Evolutionary conservation across 1,140 invertebrate species (phyloP).

Genomic region (Drosophila ambigua): DNA sequence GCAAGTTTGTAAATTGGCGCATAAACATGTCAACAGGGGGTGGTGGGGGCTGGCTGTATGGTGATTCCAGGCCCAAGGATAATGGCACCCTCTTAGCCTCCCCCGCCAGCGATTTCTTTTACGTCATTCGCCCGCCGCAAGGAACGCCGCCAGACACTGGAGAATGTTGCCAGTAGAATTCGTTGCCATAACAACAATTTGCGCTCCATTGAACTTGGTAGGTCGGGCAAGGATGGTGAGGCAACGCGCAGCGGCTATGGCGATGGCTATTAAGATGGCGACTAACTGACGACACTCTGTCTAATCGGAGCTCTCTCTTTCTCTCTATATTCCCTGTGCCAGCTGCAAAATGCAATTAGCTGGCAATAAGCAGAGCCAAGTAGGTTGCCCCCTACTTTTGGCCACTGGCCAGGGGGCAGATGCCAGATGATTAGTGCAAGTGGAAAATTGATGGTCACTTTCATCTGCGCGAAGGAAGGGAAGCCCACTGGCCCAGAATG

Average conservation of each 20-base stretch:
- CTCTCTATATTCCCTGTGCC: neutral
- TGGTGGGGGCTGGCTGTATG: slow-evolving; percentile 17
- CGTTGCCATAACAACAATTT: slow-evolving; percentile 42
- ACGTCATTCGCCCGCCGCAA: slow-evolving; percentile 42
- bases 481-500: slow-evolving; percentile 27
- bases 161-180: slow-evolving; percentile 3
- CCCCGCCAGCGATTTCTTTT: slow-evolving; percentile 17
- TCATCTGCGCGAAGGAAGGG: neutral
- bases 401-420: slow-evolving; percentile 25
- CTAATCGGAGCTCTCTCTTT: slow-evolving; percentile 30
- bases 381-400: slow-evolving; percentile 40
- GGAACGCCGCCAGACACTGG: slow-evolving; percentile 26
- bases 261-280: neutral
- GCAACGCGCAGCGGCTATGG: neutral
- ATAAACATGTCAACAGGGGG: slow-evolving; percentile 51
- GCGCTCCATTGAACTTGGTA: slow-evolving; percentile 32
- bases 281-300: slow-evolving; percentile 29
- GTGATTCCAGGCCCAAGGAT: slow-evolving; percentile 43
- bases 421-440: slow-evolving; percentile 40
- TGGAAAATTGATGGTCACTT: slow-evolving; percentile 50
- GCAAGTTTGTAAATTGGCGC: slow-evolving; percentile 39
- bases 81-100: neutral
- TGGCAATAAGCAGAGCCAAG: slow-evolving; percentile 45
- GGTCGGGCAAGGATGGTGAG: neutral
- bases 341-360: slow-evolving; percentile 56